Evolutionary conservation across 2,888 invertebrate species (phyloP).

Genomic region (Chaetoderma sp.): DNA sequence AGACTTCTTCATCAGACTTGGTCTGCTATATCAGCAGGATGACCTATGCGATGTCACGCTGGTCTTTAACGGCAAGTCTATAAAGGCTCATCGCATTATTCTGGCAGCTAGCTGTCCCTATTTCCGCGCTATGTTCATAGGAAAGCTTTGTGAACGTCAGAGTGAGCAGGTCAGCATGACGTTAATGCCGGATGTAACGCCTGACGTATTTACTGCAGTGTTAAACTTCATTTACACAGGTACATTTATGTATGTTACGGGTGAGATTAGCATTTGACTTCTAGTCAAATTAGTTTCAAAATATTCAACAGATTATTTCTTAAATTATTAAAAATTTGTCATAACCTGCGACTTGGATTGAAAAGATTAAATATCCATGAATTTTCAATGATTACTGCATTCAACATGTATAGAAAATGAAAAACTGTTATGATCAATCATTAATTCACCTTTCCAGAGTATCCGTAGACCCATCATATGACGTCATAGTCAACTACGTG

Average conservation of each 20-base stretch:
- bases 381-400: not conserved
- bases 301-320: not conserved
- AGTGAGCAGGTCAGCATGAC: slow-evolving; percentile 83
- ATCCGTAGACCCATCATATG: too few species aligned
- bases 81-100: slow-evolving; percentile 82
- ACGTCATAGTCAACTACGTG: too few species aligned
- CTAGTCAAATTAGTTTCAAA: not conserved
- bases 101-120: slow-evolving; percentile 91
- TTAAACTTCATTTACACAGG: slow-evolving; percentile 91
- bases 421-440: too few species aligned
- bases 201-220: slow-evolving; percentile 81
- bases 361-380: not conserved
- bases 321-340: too few species aligned
- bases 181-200: slow-evolving; percentile 75
- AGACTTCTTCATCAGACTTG: too few species aligned
- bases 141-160: slow-evolving; percentile 85
- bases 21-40: too few species aligned
- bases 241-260: slow-evolving; percentile 53
- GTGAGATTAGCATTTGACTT: not conserved
- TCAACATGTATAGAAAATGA: not conserved
- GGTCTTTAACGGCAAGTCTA: slow-evolving; percentile 41
- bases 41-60: slow-evolving; percentile 51
- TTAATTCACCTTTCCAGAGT: too few species aligned
- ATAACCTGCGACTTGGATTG: not conserved
- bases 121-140: slow-evolving; percentile 93